These are phyloP conservation scores for Drosophila ohnishii DNA, from an alignment of 1,140 invertebrate species.

Conservation along the genomic window DNA sequence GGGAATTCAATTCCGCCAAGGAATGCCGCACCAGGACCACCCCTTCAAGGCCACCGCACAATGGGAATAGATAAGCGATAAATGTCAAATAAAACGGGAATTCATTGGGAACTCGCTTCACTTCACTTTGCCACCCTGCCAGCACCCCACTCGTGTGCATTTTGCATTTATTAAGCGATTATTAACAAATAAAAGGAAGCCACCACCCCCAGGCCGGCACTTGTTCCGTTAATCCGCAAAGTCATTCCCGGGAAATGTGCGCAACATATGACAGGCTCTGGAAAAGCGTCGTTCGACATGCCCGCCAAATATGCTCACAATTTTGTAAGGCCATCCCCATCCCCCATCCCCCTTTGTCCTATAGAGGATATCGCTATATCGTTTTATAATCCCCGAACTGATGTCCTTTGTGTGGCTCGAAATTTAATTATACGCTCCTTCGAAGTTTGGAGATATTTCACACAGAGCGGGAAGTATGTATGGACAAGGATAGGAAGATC, in stretches of 20 bases:
- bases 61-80: slow-evolving; percentile 75
- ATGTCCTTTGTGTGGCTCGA: slow-evolving; percentile 61
- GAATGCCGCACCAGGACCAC: slow-evolving; percentile 26
- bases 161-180: slow-evolving; percentile 83
- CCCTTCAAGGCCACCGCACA: slow-evolving; percentile 38
- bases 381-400: slow-evolving; percentile 71
- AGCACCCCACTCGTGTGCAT: slow-evolving; percentile 54
- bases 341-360: not conserved
- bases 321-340: slow-evolving; percentile 18
- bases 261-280: slow-evolving; percentile 72
- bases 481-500: not conserved
- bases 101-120: slow-evolving; percentile 7
- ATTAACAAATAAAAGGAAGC: slow-evolving; percentile 76
- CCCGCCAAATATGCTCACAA: slow-evolving; percentile 81
- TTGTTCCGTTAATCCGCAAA: slow-evolving; percentile 77
- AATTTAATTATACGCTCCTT: slow-evolving; percentile 67
- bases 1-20: slow-evolving; percentile 58
- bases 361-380: slow-evolving; percentile 30
- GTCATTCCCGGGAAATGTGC: slow-evolving; percentile 75
- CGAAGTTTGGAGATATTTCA: not conserved
- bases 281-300: slow-evolving; percentile 48
- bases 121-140: not conserved
- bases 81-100: slow-evolving; percentile 66
- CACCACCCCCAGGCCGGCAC: slow-evolving; percentile 21
- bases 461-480: not conserved